Conservation (phyloP, 2,888 invertebrate genomes). For the Blera fallax region DNA sequence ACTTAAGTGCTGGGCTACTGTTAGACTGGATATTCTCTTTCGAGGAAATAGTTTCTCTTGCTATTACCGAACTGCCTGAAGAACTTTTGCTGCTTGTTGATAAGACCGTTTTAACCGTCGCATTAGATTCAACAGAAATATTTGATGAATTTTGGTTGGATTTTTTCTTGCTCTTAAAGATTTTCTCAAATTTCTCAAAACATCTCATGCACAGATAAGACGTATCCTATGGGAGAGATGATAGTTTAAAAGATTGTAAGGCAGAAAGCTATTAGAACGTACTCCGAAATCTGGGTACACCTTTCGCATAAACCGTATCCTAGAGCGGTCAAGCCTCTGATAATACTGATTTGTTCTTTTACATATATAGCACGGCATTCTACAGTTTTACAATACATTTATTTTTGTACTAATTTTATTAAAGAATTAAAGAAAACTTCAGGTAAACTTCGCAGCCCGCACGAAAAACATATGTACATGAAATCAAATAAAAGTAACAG, state of each 20-base stretch:
- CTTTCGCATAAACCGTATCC: conserved; percentile 34
- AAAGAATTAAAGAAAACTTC: neutral
- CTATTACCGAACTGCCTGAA: neutral
- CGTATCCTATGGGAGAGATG: neutral
- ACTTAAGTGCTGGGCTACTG: neutral
- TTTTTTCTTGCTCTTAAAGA: conserved; percentile 26
- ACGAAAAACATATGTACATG: neutral
- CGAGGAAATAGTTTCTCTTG: neutral
- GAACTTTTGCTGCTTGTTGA: conserved; percentile 6
- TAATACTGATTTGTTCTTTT: conserved; percentile 1
- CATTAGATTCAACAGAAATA: neutral
- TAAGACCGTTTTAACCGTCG: neutral
- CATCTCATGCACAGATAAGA: conserved; percentile 22
- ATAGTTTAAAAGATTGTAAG: neutral
- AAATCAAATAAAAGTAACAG: neutral
- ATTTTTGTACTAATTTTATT: neutral
- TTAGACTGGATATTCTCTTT: conserved; percentile 24
- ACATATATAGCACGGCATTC: conserved; percentile 40
- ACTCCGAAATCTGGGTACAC: conserved; percentile 24
- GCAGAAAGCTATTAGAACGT: neutral
- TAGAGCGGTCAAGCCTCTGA: conserved; percentile 18
- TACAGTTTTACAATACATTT: neutral
- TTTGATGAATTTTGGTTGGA: neutral
- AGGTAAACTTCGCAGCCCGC: neutral
- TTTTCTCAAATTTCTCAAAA: conserved; percentile 43